Evolutionary conservation across 2,797 vertebrate species (phyloP).

Genomic region (Enteromius unitaeniatus): DNA sequence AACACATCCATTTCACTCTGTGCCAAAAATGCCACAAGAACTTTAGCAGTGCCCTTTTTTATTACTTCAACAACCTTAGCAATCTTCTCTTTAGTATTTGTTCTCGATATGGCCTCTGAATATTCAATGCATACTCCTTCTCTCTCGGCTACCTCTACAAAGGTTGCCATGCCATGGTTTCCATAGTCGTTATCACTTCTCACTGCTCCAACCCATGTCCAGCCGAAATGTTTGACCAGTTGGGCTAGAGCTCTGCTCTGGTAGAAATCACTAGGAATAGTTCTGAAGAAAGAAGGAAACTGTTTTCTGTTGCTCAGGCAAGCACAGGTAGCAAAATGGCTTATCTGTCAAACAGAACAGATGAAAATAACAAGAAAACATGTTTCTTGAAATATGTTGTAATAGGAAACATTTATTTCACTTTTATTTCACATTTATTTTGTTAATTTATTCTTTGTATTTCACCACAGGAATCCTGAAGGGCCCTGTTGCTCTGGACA

Average conservation of each 20-base stretch:
- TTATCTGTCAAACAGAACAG: conserved; percentile 61
- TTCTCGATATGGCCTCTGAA: conserved; percentile 66
- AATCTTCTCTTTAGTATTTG: conserved; percentile 64
- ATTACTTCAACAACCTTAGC: conserved; percentile 73
- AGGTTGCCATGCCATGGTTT: conserved; percentile 67
- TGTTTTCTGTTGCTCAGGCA: conserved; percentile 69
- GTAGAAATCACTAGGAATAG: conserved; percentile 71
- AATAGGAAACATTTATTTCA: neutral
- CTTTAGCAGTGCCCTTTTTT: conserved; percentile 69
- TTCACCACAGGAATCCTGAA: conserved; percentile 71
- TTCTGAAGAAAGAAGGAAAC: conserved; percentile 69
- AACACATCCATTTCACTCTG: conserved; percentile 76
- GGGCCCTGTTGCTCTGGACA: conserved; percentile 73
- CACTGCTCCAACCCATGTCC: conserved; percentile 70
- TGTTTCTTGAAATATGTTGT: neutral
- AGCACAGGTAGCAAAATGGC: conserved; percentile 70
- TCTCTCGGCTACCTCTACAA: conserved; percentile 63
- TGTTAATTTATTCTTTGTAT: neutral
- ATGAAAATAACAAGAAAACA: neutral
- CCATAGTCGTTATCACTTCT: conserved; percentile 71
- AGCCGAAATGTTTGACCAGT: conserved; percentile 69
- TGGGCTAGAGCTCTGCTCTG: conserved; percentile 70
- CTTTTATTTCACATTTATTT: neutral
- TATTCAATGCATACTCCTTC: conserved; percentile 71
- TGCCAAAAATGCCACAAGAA: conserved; percentile 77